Percentiles rank a stretch among this genome's conserved stretches.
Conservation (phyloP, 1,140 invertebrate genomes). For the Calosoma granatense region DNA sequence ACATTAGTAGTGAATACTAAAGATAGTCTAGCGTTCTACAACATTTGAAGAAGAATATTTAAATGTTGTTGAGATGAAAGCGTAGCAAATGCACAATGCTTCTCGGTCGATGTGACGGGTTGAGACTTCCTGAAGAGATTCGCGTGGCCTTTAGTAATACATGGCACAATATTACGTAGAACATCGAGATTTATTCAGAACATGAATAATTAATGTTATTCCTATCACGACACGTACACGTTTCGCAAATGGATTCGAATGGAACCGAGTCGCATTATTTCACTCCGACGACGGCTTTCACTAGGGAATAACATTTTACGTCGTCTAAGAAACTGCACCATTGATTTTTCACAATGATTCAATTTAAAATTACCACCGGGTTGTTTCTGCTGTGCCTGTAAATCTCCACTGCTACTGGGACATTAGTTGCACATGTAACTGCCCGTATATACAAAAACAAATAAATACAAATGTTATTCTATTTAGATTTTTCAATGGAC, state of each 20-base stretch:
- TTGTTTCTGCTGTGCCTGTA: too few relatives aligned
- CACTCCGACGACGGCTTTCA: neutral
- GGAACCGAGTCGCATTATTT: neutral
- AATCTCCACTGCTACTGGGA: neutral
- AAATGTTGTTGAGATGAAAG: neutral
- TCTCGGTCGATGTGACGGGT: neutral
- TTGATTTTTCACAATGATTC: too few relatives aligned
- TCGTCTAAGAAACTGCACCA: too few relatives aligned
- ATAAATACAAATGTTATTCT: neutral
- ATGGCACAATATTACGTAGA: neutral
- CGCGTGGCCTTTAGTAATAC: too few relatives aligned
- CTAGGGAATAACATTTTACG: neutral
- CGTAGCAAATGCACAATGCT: neutral
- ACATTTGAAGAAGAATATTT: neutral
- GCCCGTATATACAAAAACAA: neutral
- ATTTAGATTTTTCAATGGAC: neutral
- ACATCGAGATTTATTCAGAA: neutral
- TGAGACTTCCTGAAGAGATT: neutral
- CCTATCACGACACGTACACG: neutral
- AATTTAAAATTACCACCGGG: neutral
- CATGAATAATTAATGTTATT: neutral
- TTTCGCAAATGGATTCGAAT: neutral
- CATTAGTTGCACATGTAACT: neutral
- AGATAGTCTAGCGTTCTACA: too few relatives aligned
- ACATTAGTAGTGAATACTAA: too few relatives aligned